Evolutionary conservation across 2,797 vertebrate genomes (phyloP).

Genomic region (Darevskia nairensis): DNA sequence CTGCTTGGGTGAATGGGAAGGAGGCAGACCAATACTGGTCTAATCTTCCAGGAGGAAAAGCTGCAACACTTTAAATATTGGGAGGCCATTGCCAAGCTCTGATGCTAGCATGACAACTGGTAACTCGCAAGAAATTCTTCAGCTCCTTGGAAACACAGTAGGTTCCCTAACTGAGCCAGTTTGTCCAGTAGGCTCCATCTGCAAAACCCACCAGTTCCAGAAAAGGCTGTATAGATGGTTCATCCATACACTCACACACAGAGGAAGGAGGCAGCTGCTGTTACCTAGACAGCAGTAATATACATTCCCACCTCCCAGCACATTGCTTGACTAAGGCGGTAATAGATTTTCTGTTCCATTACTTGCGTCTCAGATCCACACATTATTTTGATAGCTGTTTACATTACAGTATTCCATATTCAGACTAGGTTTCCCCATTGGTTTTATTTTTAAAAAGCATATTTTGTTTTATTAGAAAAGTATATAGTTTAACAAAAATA

Average conservation of each 20-base stretch:
- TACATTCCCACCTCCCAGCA: not conserved
- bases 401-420: not conserved
- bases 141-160: not conserved
- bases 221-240: not conserved
- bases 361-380: not conserved
- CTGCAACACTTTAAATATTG: not conserved
- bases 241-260: not conserved
- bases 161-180: not conserved
- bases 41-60: not conserved
- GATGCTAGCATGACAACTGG: not conserved
- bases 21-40: not conserved
- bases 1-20: not conserved
- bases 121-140: not conserved
- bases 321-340: not conserved
- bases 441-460: too few relatives aligned
- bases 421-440: not conserved
- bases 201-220: not conserved
- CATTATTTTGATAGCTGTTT: not conserved
- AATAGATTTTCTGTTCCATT: not conserved
- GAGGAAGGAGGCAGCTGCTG: not conserved
- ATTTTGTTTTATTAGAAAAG: constrained; percentile 5
- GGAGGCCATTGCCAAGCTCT: not conserved
- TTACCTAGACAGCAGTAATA: not conserved
- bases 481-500: not conserved
- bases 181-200: not conserved